Evolutionary conservation across 2,113 vertebrate genomes (phyloP).

Genomic region (Misgurnus anguillicaudatus): DNA sequence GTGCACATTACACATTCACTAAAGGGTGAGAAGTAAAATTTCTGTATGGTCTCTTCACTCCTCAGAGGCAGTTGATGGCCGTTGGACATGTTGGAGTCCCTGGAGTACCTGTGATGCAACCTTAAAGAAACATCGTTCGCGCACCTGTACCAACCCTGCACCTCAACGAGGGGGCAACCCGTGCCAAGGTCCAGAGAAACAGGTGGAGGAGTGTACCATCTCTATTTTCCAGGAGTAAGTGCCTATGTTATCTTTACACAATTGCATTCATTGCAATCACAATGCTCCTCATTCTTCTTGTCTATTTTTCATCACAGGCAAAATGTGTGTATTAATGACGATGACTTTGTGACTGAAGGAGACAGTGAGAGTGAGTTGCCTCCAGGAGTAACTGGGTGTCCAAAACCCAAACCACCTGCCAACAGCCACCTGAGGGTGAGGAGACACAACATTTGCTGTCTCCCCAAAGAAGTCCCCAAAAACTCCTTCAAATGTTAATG

Average conservation of each 20-base stretch:
- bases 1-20: not conserved
- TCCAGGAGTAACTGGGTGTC: constrained; percentile 79
- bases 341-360: constrained; percentile 75
- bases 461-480: too few relatives aligned
- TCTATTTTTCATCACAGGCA: constrained; percentile 70
- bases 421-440: constrained; percentile 86
- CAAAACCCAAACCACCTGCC: constrained; percentile 75
- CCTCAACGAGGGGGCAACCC: constrained; percentile 74
- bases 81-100: constrained; percentile 88
- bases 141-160: constrained; percentile 82
- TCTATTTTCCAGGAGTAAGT: constrained; percentile 81
- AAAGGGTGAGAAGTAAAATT: not conserved
- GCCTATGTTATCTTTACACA: not conserved
- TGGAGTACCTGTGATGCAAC: constrained; percentile 80
- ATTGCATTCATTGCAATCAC: not conserved
- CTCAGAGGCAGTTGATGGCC: constrained; percentile 82
- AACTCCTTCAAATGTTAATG: too few relatives aligned
- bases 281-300: not conserved
- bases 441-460: not conserved
- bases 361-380: constrained; percentile 64
- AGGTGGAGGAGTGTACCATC: constrained; percentile 81
- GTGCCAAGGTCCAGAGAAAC: constrained; percentile 69
- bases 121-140: constrained; percentile 76
- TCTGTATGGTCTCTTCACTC: not conserved
- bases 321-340: constrained; percentile 84